Percentiles rank a stretch among this genome's conserved stretches.
phyloP scores from a whole-genome alignment of 2,797 vertebrate species.

The Enteromius anoplus region DNA sequence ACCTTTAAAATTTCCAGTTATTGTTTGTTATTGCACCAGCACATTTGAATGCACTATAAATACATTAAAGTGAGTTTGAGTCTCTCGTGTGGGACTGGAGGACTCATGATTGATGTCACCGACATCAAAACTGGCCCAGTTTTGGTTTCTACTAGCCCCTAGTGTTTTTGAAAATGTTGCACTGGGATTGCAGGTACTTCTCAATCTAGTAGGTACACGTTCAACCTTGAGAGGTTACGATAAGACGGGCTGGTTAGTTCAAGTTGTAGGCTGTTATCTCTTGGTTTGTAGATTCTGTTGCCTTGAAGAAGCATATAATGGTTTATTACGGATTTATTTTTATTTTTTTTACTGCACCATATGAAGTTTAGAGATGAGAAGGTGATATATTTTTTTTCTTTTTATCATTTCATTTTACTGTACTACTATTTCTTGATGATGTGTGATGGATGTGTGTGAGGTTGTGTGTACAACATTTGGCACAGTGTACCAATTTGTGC shows the following conservation, averaged over 20 bases:
- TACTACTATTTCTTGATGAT: slow-evolving; percentile 67
- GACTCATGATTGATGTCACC: slow-evolving; percentile 1
- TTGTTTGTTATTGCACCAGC: slow-evolving; percentile 18
- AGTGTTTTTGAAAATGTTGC: slow-evolving; percentile 31
- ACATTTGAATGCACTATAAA: slow-evolving; percentile 5
- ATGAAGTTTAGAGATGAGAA: slow-evolving; percentile 59
- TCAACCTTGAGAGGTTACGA: neutral
- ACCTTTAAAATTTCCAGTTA: neutral
- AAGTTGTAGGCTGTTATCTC: neutral
- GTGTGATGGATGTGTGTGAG: slow-evolving; percentile 54
- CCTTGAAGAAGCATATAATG: slow-evolving; percentile 67
- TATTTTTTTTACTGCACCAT: slow-evolving; percentile 43
- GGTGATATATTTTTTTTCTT: slow-evolving; percentile 33
- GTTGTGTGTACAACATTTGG: slow-evolving; percentile 59
- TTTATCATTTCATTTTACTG: slow-evolving; percentile 65
- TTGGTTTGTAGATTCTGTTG: slow-evolving; percentile 52
- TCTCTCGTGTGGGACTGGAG: neutral
- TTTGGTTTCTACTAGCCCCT: neutral
- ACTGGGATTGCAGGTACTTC: slow-evolving; percentile 60
- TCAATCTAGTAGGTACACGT: slow-evolving; percentile 55
- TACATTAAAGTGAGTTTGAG: neutral
- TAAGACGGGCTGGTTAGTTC: neutral
- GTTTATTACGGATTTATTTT: slow-evolving; percentile 18
- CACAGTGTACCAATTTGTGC: slow-evolving; percentile 72
- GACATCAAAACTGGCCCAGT: slow-evolving; percentile 9